Percentiles rank a stretch among this genome's conserved stretches.
Conservation (phyloP, 2,888 invertebrate genomes). For the Gryllus longicercus region DNA sequence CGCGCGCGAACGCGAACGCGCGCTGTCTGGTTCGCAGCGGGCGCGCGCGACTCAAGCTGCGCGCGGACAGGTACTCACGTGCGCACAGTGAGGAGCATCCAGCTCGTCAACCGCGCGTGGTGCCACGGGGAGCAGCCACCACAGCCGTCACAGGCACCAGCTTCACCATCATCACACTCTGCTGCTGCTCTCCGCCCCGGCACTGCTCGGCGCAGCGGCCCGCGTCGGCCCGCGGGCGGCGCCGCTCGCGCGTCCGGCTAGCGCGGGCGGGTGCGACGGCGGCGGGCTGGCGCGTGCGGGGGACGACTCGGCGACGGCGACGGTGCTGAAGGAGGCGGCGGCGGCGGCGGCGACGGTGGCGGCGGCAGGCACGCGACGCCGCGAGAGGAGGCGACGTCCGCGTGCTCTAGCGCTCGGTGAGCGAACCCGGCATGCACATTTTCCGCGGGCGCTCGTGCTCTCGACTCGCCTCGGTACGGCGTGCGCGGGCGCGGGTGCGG, state of each 20-base stretch:
- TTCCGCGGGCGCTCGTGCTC: background rate
- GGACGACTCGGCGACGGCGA: background rate
- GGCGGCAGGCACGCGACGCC: background rate
- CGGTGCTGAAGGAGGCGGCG: background rate
- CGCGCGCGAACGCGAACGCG: background rate
- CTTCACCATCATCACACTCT: conserved; percentile 33
- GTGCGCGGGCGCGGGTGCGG: background rate
- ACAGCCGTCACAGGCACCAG: conserved; percentile 24
- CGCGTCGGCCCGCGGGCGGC: background rate
- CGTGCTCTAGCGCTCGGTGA: conserved; percentile 17
- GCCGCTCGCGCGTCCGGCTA: conserved; percentile 6
- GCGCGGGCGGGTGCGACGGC: background rate
- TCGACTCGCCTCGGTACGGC: background rate
- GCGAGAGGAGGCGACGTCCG: background rate
- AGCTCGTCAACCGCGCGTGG: conserved; percentile 35
- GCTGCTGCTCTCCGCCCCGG: conserved; percentile 20
- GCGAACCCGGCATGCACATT: conserved; percentile 17
- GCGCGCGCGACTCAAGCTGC: background rate
- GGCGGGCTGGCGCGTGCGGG: conserved; percentile 2
- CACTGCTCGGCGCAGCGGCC: conserved; percentile 19
- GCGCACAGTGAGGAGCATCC: conserved; percentile 37
- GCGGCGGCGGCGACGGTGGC: background rate
- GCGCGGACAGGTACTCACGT: conserved; percentile 35
- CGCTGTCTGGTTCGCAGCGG: too few species aligned
- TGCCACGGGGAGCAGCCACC: conserved; percentile 34